Base-by-base conservation (phyloP, 2,797 vertebrate species). In the Malurus splendens region DNA sequence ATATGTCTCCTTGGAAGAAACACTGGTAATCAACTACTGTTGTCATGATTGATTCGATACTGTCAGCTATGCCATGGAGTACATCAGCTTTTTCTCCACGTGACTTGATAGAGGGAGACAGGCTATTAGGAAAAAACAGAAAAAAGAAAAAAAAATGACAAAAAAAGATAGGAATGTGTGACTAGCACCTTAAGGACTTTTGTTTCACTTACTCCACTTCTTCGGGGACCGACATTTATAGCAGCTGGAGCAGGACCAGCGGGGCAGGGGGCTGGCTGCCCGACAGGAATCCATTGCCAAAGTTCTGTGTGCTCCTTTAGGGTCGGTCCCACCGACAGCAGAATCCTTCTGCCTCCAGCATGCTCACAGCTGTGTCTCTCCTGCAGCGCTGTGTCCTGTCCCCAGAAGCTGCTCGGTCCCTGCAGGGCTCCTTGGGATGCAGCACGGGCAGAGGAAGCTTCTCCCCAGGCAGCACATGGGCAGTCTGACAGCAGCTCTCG, bases 1-100 rank as follows among this genome's bases (percentile, higher is more conserved):
- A 98, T 97, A 98, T 82, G 96, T 97, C 97, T 98, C 97, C 97
- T 97, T 93, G 95, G 97, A 97, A 97, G 97, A 96, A 97, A 96
- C 96, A 96, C 96, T 94, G 96, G 93, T 95, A 96, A 96, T 93
- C 96, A 93, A 95, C 96, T 95, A 94, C 91, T 87, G 93, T 91
- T 95, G 91, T 92, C 95, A 94, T 94, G 95, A 95, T 91, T 15
- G 22, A 82, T 60, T 92, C 10, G 32, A 86, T 94, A 94, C 95
- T 94, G 92, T 92, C 94, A 93, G 94, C 95, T 96, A 90, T 82
- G 86, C 92, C 95, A 92, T 51, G 82, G 96, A 94, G 92, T 56
- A 86, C 86, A 81, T 61, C 20, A 87, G 87, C 85, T 80, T 94
- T 94, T 94, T 93, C 94, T 95, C 95, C 88, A 90, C 77, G 87